phyloP scores from a whole-genome alignment of 2,888 invertebrate genomes.

The Trachelus tabidus region DNA sequence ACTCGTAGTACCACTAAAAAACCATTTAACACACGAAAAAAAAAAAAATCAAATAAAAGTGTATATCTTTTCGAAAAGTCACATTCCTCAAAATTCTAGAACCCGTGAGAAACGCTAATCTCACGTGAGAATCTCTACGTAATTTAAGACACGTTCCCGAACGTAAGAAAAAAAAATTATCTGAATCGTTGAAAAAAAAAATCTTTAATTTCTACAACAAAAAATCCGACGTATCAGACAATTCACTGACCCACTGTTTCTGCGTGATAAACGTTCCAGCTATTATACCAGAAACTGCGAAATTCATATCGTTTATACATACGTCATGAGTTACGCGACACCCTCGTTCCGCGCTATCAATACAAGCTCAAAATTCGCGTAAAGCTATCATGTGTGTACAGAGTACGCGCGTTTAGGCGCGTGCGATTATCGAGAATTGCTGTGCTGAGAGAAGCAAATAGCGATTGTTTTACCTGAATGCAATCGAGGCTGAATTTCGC shows the following conservation, averaged over 20 bases:
- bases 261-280: background rate
- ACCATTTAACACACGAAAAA: too few species aligned
- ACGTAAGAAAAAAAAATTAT: too few species aligned
- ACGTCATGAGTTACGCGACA: background rate
- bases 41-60: background rate
- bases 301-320: background rate
- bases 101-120: background rate
- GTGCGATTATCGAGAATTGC: background rate
- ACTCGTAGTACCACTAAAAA: background rate
- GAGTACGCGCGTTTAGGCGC: background rate
- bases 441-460: constrained; percentile 1
- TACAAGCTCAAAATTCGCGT: background rate
- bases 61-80: background rate
- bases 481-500: constrained; percentile 3
- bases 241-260: background rate
- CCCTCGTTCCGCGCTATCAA: background rate
- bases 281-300: background rate
- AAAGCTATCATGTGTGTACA: background rate
- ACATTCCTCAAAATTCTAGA: background rate
- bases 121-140: background rate
- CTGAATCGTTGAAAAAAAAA: too few species aligned
- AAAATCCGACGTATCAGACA: background rate
- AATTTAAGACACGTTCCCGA: background rate
- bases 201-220: background rate
- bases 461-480: constrained; percentile 4